phyloP scores from a whole-genome alignment of 2,797 vertebrate species.

The Balearica regulorum region DNA sequence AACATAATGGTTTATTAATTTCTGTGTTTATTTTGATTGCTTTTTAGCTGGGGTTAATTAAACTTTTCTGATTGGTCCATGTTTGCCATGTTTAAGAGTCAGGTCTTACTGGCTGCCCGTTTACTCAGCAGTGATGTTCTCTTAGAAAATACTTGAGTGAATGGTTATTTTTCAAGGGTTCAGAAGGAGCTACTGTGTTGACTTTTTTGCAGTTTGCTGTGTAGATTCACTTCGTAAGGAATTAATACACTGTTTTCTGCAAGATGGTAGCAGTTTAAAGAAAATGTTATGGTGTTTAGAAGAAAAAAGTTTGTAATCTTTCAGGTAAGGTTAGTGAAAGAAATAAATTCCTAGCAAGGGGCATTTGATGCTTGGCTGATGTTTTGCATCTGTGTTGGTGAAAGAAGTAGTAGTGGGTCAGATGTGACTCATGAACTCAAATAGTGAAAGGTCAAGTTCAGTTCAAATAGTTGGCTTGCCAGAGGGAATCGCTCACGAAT shows the following conservation, averaged over 20 bases:
- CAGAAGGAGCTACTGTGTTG: not conserved
- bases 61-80: not conserved
- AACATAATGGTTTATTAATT: not conserved
- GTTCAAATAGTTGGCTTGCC: slow-evolving; percentile 2
- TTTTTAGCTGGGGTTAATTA: not conserved
- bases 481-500: not conserved
- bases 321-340: not conserved
- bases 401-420: not conserved
- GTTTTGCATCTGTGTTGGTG: not conserved
- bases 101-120: not conserved
- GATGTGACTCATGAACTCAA: not conserved
- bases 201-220: not conserved
- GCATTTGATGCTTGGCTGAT: not conserved
- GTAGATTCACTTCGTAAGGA: not conserved
- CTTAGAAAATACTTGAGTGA: not conserved
- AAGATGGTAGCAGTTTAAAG: not conserved
- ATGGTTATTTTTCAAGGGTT: not conserved
- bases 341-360: not conserved
- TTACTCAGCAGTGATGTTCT: not conserved
- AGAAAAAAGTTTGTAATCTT: not conserved
- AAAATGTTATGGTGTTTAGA: not conserved
- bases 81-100: not conserved
- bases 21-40: not conserved
- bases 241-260: not conserved
- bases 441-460: not conserved